Evolutionary conservation across 2,888 invertebrate genomes (phyloP), one percentile per base, ranked within the genome.

Genomic region (Endomychus coccineus): DNA sequence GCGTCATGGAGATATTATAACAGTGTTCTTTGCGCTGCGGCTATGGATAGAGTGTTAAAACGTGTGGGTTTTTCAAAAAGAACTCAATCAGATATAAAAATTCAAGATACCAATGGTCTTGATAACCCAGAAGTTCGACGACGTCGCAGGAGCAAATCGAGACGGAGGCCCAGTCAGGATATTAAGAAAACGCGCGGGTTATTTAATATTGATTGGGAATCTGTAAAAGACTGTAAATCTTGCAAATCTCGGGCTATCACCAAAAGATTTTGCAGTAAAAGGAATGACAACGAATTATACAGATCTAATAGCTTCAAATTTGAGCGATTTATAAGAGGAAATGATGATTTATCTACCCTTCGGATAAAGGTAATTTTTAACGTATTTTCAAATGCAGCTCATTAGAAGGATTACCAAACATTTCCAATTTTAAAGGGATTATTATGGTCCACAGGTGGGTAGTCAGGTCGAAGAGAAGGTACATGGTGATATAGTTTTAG

Each of bases 261-360:
- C 3, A 75, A 83, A 38, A 74, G 84, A 27, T 75, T 87, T 53
- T 85, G 85, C 63, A 77, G 83, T 46, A 79, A 80, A 48, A 73
- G 79, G 38, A 72, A 81, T 38, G 86, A 86, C 71, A 87, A 87
- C 73, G 85, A 87, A 68, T 74, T 87, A 39, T 87, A 87, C 58
- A 77, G 87, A 50, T 86, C 86, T 48, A 86, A 87, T 64, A 87
- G 87, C 67, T 87, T 87, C 71, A 86, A 86, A 70, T 87, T 87
- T 64, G 86, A 87, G 68, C 71, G 85, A 37, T 87, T 87, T 59
- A 80, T 84, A 54, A 71, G 85, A 50, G 78, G 77, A 51, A 77
- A 74, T 58, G 82, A 82, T 29, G 65, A 64, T 41, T 49, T 56
- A 31, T 62, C 63, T 14, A 63, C 64, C 23, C 60, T 73, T 47